Percentiles rank a stretch among this genome's conserved stretches.
Evolutionary conservation across 2,888 invertebrate genomes (phyloP).

Genomic region (Gortyna flavago): DNA sequence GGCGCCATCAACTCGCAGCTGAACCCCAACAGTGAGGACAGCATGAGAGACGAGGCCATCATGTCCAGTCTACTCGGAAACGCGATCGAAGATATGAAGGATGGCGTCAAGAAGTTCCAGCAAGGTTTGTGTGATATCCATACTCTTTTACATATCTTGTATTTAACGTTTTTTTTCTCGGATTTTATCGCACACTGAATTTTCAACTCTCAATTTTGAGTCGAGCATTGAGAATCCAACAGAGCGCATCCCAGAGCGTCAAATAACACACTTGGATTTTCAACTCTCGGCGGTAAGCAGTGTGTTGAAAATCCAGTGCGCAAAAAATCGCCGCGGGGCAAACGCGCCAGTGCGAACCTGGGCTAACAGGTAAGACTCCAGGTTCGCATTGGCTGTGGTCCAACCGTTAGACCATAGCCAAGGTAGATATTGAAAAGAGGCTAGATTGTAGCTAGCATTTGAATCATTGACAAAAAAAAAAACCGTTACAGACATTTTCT

Average conservation of each 20-base stretch:
- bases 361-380: no score
- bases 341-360: no score
- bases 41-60: conserved; percentile 92
- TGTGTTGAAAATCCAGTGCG: no score
- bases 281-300: no score
- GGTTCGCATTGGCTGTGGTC: no score
- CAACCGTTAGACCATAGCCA: background rate
- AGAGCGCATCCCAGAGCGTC: no score
- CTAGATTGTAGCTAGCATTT: background rate
- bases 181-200: no score
- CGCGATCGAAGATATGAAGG: conserved; percentile 91
- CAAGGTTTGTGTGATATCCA: conserved; percentile 82
- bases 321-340: no score
- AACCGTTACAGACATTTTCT: background rate
- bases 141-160: background rate
- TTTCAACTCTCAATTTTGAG: no score
- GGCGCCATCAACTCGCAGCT: conserved; percentile 89
- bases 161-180: background rate
- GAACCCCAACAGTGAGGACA: conserved; percentile 92
- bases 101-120: conserved; percentile 92
- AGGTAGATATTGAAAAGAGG: background rate
- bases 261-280: no score
- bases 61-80: conserved; percentile 91
- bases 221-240: no score
- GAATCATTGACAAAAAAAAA: background rate